Evolutionary conservation across 2,797 vertebrate species (phyloP).

Genomic region (Hemibagrus guttatus): DNA sequence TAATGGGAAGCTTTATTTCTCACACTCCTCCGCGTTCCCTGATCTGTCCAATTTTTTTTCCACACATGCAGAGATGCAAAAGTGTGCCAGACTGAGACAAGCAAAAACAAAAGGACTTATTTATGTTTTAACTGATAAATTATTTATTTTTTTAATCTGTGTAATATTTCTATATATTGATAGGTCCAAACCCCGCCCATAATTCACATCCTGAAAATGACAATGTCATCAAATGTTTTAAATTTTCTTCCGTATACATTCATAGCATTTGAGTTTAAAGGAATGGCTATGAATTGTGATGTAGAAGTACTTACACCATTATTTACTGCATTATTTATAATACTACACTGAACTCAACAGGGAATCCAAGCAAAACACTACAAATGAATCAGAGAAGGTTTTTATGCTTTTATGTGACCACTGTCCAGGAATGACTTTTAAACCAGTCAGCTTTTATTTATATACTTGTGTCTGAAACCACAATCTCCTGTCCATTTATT

Average conservation of each 20-base stretch:
- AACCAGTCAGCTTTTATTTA: not conserved
- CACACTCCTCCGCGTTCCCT: constrained; percentile 20
- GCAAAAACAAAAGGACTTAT: not conserved
- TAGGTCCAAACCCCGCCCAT: not conserved
- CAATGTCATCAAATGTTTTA: not conserved
- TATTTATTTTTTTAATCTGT: not conserved
- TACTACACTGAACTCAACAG: not conserved
- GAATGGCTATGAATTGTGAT: not conserved
- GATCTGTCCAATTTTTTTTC: constrained; percentile 19
- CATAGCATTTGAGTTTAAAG: not conserved
- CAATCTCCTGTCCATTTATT: not conserved
- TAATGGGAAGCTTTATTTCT: constrained; percentile 21
- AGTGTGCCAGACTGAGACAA: not conserved
- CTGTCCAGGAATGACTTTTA: not conserved
- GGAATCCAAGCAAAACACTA: not conserved
- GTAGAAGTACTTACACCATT: not conserved
- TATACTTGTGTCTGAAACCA: not conserved
- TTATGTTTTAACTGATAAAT: not conserved
- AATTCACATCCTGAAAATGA: not conserved
- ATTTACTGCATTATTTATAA: not conserved
- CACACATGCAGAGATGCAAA: not conserved
- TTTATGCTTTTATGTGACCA: not conserved
- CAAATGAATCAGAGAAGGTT: not conserved
- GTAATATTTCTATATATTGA: not conserved
- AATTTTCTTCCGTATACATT: not conserved